A percentile compares a stretch with the other conserved stretches of the same genome.
phyloP scores from a whole-genome alignment of 2,113 vertebrate genomes.

The Syrmaticus mikado region DNA sequence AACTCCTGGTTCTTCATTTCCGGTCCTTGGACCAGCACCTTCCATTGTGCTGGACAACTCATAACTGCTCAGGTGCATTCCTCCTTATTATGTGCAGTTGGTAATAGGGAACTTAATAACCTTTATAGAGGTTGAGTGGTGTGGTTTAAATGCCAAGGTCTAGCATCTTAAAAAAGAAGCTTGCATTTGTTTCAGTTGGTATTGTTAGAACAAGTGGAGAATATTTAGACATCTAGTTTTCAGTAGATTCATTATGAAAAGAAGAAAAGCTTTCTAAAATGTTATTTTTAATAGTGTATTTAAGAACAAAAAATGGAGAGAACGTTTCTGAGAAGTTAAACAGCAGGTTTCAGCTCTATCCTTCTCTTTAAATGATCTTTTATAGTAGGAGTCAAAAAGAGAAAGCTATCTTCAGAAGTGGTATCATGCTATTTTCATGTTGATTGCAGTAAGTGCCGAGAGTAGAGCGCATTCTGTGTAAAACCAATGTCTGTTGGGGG shows the following conservation, averaged over 20 bases:
- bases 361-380: constrained; percentile 76
- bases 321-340: constrained; percentile 68
- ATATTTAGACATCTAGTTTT: background rate
- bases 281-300: background rate
- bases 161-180: background rate
- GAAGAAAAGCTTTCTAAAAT: background rate
- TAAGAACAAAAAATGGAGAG: constrained; percentile 48
- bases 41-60: background rate
- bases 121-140: background rate
- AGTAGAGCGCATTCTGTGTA: constrained; percentile 63
- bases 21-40: background rate
- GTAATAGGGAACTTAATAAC: background rate
- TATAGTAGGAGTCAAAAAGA: constrained; percentile 73
- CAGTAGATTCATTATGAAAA: background rate
- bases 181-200: background rate
- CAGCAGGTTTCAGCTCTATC: constrained; percentile 71
- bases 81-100: background rate
- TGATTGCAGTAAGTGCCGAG: constrained; percentile 76
- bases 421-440: constrained; percentile 73
- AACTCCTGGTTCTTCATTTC: background rate
- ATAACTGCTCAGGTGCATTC: background rate
- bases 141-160: background rate
- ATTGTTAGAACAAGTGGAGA: background rate
- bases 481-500: constrained; percentile 70
- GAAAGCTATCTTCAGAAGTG: constrained; percentile 57